A percentile compares a stretch with the other conserved stretches of the same genome.
These are phyloP conservation scores for Athetis lepigone DNA, from an alignment of 2,888 invertebrate genomes.

Conservation along the genomic window DNA sequence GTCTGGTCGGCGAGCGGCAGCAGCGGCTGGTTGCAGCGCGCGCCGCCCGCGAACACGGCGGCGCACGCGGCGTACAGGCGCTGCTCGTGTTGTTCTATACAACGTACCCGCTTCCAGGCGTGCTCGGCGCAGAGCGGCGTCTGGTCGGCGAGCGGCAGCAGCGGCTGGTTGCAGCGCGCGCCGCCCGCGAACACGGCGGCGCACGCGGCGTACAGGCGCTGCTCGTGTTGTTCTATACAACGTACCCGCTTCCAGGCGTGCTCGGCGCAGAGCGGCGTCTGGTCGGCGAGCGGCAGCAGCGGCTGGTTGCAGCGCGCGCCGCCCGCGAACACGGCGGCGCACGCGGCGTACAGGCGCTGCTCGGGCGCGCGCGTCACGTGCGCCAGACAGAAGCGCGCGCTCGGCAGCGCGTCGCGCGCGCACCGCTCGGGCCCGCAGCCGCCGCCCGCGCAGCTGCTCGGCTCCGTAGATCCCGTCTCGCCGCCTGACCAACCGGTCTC, in stretches of 20 bases:
- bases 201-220: slow-evolving; percentile 91
- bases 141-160: slow-evolving; percentile 88
- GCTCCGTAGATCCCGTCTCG: slow-evolving; percentile 67
- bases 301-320: slow-evolving; percentile 87
- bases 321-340: slow-evolving; percentile 88
- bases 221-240: slow-evolving; percentile 92
- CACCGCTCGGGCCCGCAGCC: slow-evolving; percentile 79
- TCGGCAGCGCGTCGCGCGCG: slow-evolving; percentile 91
- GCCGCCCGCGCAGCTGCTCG: slow-evolving; percentile 23
- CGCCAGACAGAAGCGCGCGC: slow-evolving; percentile 94
- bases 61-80: too few relatives aligned
- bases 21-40: slow-evolving; percentile 86
- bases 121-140: slow-evolving; percentile 96
- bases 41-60: slow-evolving; percentile 87
- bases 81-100: too few relatives aligned
- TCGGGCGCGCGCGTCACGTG: slow-evolving; percentile 96
- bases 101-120: slow-evolving; percentile 93
- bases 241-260: slow-evolving; percentile 95
- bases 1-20: slow-evolving; percentile 90
- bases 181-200: slow-evolving; percentile 89
- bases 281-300: slow-evolving; percentile 83
- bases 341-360: slow-evolving; percentile 92
- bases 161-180: slow-evolving; percentile 85
- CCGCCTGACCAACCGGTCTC: slow-evolving; percentile 83
- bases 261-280: slow-evolving; percentile 96